A percentile compares a stretch with the other conserved stretches of the same genome.
Evolutionary conservation across 2,888 invertebrate genomes (phyloP).

Genomic region (Dolichopus griseipennis): DNA sequence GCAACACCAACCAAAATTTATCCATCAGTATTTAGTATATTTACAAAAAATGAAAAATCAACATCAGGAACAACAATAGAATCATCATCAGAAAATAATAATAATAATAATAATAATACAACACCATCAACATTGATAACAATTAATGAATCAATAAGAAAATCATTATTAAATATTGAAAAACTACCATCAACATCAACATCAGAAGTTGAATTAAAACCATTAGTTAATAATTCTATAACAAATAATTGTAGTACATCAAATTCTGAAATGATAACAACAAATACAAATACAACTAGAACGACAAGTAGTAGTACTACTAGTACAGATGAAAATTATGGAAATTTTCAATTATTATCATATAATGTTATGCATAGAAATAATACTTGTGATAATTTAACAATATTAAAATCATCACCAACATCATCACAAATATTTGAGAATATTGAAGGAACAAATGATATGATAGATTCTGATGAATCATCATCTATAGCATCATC

Average conservation of each 20-base stretch:
- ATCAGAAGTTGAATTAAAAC: not conserved
- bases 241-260: not conserved
- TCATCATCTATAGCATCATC: not conserved
- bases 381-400: not conserved
- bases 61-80: not conserved
- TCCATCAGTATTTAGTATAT: conserved; percentile 20
- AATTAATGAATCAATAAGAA: no score
- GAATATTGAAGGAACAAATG: not conserved
- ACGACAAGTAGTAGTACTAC: no score
- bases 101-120: not conserved
- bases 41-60: conserved; percentile 16
- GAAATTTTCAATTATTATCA: not conserved
- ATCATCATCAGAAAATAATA: not conserved
- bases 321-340: not conserved
- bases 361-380: not conserved
- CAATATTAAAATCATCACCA: not conserved
- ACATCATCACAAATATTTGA: not conserved
- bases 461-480: not conserved
- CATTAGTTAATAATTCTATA: not conserved
- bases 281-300: no score
- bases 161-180: not conserved
- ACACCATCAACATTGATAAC: not conserved
- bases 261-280: not conserved
- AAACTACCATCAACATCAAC: not conserved
- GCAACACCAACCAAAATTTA: not conserved